Conservation (phyloP, 2,113 vertebrate genomes). For the Leptobrachium leishanense region DNA sequence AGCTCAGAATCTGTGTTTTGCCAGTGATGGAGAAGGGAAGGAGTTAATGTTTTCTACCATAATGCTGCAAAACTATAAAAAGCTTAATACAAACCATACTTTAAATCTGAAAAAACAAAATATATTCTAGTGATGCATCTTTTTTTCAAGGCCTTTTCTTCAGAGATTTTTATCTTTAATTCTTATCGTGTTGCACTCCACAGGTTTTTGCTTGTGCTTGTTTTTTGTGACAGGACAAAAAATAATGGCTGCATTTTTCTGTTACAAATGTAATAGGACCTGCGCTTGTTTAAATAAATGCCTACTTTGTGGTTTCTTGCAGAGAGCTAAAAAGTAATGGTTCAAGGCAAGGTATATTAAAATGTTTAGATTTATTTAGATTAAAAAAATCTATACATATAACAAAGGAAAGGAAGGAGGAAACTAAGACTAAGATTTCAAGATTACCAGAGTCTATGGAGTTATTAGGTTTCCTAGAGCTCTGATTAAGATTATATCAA, state of each 20-base stretch:
- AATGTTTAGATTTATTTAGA: too few species aligned
- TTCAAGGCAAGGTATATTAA: too few species aligned
- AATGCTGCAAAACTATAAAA: too few species aligned
- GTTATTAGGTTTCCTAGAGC: too few species aligned
- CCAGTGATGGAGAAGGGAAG: not conserved
- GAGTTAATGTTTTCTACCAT: too few species aligned
- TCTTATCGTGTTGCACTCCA: constrained; percentile 1
- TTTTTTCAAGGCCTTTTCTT: not conserved
- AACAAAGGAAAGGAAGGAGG: too few species aligned
- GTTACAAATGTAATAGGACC: constrained; percentile 4
- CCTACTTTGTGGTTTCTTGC: not conserved
- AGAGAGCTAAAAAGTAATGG: not conserved
- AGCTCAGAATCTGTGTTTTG: too few species aligned
- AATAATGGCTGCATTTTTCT: not conserved
- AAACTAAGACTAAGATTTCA: too few species aligned
- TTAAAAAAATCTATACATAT: too few species aligned
- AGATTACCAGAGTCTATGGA: too few species aligned
- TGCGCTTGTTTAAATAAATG: not conserved
- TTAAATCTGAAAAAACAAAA: not conserved
- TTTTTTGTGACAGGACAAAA: constrained; percentile 2
- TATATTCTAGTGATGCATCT: not conserved
- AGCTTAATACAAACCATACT: too few species aligned
- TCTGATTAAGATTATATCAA: too few species aligned
- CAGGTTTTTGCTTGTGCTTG: constrained; percentile 5
- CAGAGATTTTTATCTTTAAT: constrained; percentile 2